Evolutionary conservation across 2,797 vertebrate genomes (phyloP).

Genomic region (Acrossocheilus wenchowensis): DNA sequence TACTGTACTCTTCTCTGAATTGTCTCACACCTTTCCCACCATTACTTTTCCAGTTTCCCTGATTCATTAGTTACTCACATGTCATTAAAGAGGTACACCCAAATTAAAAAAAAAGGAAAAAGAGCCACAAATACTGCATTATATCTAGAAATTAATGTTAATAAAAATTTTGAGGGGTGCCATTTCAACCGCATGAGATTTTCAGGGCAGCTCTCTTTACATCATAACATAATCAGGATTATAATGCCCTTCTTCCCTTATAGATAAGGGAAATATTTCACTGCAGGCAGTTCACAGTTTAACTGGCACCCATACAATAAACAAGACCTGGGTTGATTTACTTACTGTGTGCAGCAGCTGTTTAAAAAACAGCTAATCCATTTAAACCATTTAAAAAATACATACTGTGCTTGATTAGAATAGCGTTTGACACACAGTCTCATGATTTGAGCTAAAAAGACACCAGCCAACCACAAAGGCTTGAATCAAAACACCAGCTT

Average conservation of each 20-base stretch:
- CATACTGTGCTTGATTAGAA: neutral
- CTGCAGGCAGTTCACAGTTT: constrained; percentile 45
- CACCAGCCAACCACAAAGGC: neutral
- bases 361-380: neutral
- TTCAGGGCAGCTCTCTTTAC: constrained; percentile 9
- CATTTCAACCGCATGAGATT: constrained; percentile 1
- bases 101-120: neutral
- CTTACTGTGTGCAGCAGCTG: constrained; percentile 1
- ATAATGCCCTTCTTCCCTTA: constrained; percentile 39
- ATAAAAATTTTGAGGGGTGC: neutral
- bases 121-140: neutral
- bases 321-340: constrained; percentile 20
- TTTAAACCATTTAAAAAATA: neutral
- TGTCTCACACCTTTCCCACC: neutral
- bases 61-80: neutral
- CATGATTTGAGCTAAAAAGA: neutral
- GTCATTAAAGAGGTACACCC: neutral
- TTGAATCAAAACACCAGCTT: neutral
- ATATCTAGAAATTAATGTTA: neutral
- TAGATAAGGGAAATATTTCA: constrained; percentile 38
- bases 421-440: neutral
- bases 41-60: neutral
- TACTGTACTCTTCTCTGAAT: neutral
- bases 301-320: constrained; percentile 52
- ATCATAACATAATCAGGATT: constrained; percentile 44